phyloP scores from a whole-genome alignment of 2,797 vertebrate species.

The Ctenopoma multispine region DNA sequence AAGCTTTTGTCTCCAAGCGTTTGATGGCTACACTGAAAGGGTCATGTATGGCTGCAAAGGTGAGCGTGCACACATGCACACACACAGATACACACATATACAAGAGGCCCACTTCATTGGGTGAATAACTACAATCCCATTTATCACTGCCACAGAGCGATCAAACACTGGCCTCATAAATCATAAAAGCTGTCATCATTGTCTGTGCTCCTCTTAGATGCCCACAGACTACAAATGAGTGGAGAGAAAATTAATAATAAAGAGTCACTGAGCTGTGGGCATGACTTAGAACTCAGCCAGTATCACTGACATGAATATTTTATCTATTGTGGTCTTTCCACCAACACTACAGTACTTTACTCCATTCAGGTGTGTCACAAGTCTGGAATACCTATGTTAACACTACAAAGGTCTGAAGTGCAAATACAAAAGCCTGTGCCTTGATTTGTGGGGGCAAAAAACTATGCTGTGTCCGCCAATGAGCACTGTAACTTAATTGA shows the following conservation, averaged over 20 bases:
- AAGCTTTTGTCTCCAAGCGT: conserved; percentile 52
- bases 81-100: neutral
- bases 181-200: conserved; percentile 63
- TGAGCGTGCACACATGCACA: conserved; percentile 1
- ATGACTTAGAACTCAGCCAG: conserved; percentile 37
- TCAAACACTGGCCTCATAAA: conserved; percentile 70
- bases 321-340: conserved; percentile 40
- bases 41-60: conserved; percentile 23
- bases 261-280: conserved; percentile 53
- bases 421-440: neutral
- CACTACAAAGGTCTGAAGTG: neutral
- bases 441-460: neutral
- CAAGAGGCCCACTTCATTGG: conserved; percentile 53
- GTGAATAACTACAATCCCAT: conserved; percentile 69
- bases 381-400: conserved; percentile 17
- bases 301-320: conserved; percentile 57
- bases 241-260: conserved; percentile 65
- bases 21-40: conserved; percentile 50
- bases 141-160: conserved; percentile 67
- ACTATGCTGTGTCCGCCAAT: neutral
- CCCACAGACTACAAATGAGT: conserved; percentile 54
- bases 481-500: too few relatives aligned
- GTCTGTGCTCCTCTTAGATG: conserved; percentile 47
- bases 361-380: conserved; percentile 1
- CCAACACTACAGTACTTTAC: neutral